Conservation (phyloP, 2,888 invertebrate species). For the Meiosimyza decipiens region DNA sequence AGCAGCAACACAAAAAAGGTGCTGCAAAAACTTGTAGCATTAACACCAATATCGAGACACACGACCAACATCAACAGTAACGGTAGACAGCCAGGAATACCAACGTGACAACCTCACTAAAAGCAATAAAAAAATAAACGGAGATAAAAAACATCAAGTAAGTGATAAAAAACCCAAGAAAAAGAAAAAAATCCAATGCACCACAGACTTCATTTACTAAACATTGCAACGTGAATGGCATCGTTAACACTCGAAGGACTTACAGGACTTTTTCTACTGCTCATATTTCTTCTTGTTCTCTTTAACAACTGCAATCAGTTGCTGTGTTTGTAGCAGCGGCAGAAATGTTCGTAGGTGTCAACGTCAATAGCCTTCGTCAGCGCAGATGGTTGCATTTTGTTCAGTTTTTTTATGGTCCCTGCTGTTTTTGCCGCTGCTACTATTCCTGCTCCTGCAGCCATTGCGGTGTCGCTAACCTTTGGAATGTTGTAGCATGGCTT, state of each 20-base stretch:
- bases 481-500: background rate
- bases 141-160: constrained; percentile 1
- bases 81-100: background rate
- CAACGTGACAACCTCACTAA: background rate
- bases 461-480: background rate
- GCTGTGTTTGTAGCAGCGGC: background rate
- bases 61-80: constrained; percentile 1
- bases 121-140: background rate
- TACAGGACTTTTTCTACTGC: background rate
- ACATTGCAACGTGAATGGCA: background rate
- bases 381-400: constrained; percentile 29
- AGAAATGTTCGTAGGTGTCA: constrained; percentile 13
- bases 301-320: background rate
- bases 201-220: background rate
- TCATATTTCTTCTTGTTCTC: background rate
- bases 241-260: constrained; percentile 8
- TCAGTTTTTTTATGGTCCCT: background rate
- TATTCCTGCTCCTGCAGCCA: background rate
- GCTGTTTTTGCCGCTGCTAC: background rate
- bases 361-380: constrained; percentile 37
- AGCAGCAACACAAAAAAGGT: background rate
- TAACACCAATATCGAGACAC: constrained; percentile 5
- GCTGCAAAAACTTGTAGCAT: constrained; percentile 3
- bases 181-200: background rate
- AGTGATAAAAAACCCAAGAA: background rate